Conservation (phyloP, 2,888 invertebrate genomes). For the Rotaria socialis region DNA sequence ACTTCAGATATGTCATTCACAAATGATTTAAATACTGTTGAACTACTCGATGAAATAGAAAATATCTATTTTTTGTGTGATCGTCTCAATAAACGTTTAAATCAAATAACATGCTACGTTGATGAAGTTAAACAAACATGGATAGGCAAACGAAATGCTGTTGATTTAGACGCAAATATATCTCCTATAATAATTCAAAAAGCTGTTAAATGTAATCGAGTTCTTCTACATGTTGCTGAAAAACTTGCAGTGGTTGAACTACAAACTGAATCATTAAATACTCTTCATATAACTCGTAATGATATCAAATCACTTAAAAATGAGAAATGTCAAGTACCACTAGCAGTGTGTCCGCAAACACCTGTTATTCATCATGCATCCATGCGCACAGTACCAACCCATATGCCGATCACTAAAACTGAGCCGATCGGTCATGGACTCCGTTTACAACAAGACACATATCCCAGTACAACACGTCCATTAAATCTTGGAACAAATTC, state of each 20-base stretch:
- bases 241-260: not conserved
- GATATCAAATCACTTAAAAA: not conserved
- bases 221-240: not conserved
- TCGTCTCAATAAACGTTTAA: not conserved
- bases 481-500: not conserved
- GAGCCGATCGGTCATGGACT: not conserved
- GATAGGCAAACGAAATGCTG: not conserved
- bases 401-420: not conserved
- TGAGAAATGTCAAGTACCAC: not conserved
- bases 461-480: not conserved
- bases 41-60: not conserved
- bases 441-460: not conserved
- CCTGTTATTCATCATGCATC: not conserved
- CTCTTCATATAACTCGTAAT: not conserved
- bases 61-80: not conserved
- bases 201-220: not conserved
- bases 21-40: not conserved
- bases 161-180: not conserved
- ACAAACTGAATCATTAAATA: not conserved
- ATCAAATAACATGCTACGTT: not conserved
- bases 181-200: not conserved
- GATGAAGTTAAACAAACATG: slow-evolving; percentile 14
- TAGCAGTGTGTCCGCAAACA: not conserved
- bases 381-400: not conserved
- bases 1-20: not conserved